A percentile compares a stretch with the other conserved stretches of the same genome.
phyloP scores from a whole-genome alignment of 2,113 vertebrate genomes.

The Campylomormyrus tamandua region DNA sequence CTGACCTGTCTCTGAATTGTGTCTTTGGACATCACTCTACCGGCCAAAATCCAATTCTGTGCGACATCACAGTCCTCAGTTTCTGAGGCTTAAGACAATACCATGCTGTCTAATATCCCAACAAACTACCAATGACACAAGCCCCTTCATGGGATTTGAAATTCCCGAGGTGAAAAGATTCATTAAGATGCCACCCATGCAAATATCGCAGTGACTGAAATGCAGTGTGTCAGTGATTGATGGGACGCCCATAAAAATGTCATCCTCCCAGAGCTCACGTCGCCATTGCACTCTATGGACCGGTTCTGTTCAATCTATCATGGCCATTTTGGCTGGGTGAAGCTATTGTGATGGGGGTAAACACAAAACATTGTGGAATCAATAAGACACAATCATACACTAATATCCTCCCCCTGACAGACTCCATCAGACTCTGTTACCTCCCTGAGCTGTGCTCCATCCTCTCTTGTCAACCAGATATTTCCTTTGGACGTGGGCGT shows the following conservation, averaged over 20 bases:
- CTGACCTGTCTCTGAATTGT: neutral
- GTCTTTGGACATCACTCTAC: neutral
- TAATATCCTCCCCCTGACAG: constrained; percentile 33
- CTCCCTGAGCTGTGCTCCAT: neutral
- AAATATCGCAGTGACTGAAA: neutral
- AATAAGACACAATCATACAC: constrained; percentile 38
- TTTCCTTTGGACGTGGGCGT: neutral
- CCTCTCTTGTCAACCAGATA: neutral
- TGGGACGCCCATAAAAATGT: constrained; percentile 57
- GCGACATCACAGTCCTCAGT: neutral
- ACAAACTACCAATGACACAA: neutral
- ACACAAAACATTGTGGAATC: constrained; percentile 42
- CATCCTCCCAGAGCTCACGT: constrained; percentile 41
- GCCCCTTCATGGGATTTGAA: neutral
- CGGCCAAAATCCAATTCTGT: neutral
- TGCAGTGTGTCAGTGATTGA: constrained; percentile 35
- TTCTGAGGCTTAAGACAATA: neutral
- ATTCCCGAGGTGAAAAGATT: neutral
- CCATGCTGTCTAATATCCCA: neutral
- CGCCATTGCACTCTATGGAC: constrained; percentile 27
- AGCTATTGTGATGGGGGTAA: constrained; percentile 53
- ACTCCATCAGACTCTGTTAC: neutral
- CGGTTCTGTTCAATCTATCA: neutral
- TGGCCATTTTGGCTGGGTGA: constrained; percentile 46
- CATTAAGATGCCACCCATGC: neutral